phyloP scores from a whole-genome alignment of 2,797 vertebrate genomes.

The Chromobotia macracanthus region DNA sequence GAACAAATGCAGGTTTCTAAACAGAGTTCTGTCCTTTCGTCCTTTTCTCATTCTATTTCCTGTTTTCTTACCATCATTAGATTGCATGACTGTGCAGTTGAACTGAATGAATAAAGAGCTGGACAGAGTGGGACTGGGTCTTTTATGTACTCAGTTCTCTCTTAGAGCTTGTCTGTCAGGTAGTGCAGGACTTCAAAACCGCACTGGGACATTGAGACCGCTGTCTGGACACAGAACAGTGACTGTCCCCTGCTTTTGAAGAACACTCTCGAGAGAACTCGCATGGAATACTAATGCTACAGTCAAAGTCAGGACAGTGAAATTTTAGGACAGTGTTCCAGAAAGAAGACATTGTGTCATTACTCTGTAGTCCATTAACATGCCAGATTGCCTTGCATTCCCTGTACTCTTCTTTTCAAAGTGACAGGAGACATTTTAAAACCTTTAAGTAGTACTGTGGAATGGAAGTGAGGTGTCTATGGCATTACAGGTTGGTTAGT shows the following conservation, averaged over 20 bases:
- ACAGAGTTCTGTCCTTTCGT: background rate
- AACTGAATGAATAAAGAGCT: conserved; percentile 1
- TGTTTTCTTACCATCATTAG: conserved; percentile 1
- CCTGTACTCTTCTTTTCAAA: background rate
- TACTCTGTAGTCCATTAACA: conserved; percentile 9
- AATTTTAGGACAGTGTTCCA: conserved; percentile 27
- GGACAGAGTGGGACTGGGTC: conserved; percentile 18
- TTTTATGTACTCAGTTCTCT: conserved; percentile 12
- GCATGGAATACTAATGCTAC: conserved; percentile 47
- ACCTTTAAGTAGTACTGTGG: background rate
- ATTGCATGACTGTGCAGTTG: conserved; percentile 1
- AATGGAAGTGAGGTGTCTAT: background rate
- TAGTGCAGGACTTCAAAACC: conserved; percentile 27
- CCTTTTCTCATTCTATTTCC: conserved; percentile 8
- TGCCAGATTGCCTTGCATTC: background rate
- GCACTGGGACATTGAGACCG: too few relatives aligned
- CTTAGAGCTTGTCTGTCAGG: conserved; percentile 40
- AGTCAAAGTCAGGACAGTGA: too few relatives aligned
- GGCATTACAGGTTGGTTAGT: background rate
- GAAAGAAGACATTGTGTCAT: conserved; percentile 32
- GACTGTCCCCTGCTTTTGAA: conserved; percentile 46
- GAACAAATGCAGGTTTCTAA: background rate
- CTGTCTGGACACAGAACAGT: conserved; percentile 35
- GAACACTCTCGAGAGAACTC: conserved; percentile 47
- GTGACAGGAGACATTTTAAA: background rate